A percentile compares a stretch with the other conserved stretches of the same genome.
These are phyloP conservation scores for Eledone cirrhosa DNA, from an alignment of 2,888 invertebrate species.

Conservation along the genomic window DNA sequence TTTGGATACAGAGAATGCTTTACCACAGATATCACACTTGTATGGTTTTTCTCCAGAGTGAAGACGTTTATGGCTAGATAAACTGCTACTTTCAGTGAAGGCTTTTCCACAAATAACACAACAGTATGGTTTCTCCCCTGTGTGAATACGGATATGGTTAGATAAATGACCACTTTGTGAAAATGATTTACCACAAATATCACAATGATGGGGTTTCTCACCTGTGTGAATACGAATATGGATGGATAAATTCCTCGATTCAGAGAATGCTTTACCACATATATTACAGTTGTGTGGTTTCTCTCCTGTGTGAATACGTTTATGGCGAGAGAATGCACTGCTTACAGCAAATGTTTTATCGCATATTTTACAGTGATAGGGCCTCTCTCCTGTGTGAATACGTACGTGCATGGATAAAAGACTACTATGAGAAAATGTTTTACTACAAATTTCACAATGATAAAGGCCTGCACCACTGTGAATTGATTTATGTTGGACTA, in stretches of 20 bases:
- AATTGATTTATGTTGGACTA: conserved; percentile 6
- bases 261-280: conserved; percentile 19
- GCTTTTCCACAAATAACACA: neutral
- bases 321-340: neutral
- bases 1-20: neutral
- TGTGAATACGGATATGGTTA: conserved; percentile 28
- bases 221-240: conserved; percentile 25
- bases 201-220: conserved; percentile 21
- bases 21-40: neutral
- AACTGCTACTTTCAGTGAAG: neutral
- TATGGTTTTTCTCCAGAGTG: conserved; percentile 9
- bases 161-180: conserved; percentile 20
- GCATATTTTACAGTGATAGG: conserved; percentile 32
- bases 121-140: conserved; percentile 14
- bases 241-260: conserved; percentile 12
- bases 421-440: conserved; percentile 15
- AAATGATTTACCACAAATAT: conserved; percentile 29
- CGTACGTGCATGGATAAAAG: conserved; percentile 4
- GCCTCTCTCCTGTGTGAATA: conserved; percentile 26
- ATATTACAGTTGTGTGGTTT: conserved; percentile 17
- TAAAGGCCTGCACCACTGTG: conserved; percentile 26
- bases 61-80: neutral
- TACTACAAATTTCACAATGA: conserved; percentile 26
- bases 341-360: conserved; percentile 25
- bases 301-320: neutral